phyloP scores from a whole-genome alignment of 2,113 vertebrate genomes.

The Aplodontia rufa region DNA sequence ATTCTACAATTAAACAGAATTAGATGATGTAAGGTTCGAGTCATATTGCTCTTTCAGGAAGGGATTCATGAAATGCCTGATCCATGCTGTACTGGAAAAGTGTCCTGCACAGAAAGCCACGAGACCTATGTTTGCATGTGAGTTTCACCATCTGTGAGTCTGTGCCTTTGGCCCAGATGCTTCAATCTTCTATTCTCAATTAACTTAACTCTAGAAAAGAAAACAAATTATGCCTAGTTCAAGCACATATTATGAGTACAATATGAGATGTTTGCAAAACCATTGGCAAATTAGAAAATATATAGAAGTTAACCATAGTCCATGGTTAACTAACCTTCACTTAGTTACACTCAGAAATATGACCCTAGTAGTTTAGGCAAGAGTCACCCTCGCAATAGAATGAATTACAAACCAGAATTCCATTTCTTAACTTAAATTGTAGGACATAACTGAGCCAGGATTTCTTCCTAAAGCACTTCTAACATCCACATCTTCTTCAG shows the following conservation, averaged over 20 bases:
- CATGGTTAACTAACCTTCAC: not conserved
- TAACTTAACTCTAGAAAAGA: not conserved
- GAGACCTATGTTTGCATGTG: not conserved
- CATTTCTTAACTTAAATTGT: not conserved
- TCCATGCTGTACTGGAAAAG: not conserved
- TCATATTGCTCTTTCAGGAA: not conserved
- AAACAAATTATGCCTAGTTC: not conserved
- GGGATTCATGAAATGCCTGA: not conserved
- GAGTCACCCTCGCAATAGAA: not conserved
- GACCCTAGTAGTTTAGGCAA: not conserved
- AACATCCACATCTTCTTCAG: not conserved
- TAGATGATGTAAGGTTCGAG: not conserved
- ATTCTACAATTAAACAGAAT: not conserved
- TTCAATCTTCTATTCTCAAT: not conserved
- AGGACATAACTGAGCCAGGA: not conserved
- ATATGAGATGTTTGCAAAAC: not conserved
- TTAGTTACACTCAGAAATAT: not conserved
- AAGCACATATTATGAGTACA: not conserved
- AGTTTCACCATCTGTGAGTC: not conserved
- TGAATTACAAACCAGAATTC: not conserved
- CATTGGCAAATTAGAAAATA: conserved; percentile 25
- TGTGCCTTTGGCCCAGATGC: not conserved
- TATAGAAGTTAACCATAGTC: not conserved
- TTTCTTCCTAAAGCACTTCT: not conserved
- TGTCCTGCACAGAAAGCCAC: not conserved